phyloP scores from a whole-genome alignment of 2,888 invertebrate genomes.

The Mesorhabditis spiculigera region DNA sequence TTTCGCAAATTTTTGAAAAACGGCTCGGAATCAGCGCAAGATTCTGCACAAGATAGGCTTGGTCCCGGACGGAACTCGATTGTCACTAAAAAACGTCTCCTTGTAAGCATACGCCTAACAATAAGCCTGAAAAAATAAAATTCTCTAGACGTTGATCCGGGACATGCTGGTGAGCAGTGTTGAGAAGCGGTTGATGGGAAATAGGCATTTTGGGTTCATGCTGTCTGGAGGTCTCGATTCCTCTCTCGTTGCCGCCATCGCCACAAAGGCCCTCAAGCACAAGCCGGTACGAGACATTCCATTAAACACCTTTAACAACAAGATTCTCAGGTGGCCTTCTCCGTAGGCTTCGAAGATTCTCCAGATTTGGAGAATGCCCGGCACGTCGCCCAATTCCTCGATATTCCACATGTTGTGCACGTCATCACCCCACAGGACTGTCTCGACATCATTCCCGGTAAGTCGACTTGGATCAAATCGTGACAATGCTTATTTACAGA shows the following conservation, averaged over 20 bases:
- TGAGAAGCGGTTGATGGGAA: constrained; percentile 56
- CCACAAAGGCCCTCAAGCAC: constrained; percentile 35
- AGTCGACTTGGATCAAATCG: background rate
- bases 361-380: constrained; percentile 54
- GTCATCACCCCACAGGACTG: constrained; percentile 55
- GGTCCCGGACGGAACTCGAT: background rate
- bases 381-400: constrained; percentile 50
- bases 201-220: constrained; percentile 57
- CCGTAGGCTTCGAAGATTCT: constrained; percentile 57
- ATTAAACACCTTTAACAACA: background rate
- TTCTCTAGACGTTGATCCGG: constrained; percentile 29
- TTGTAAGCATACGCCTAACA: background rate
- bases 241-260: constrained; percentile 53
- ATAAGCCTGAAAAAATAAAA: constrained; percentile 5
- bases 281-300: background rate
- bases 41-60: background rate
- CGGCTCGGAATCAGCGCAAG: too few species aligned
- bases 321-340: constrained; percentile 46
- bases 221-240: constrained; percentile 51
- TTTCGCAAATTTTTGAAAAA: too few species aligned
- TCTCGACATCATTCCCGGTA: constrained; percentile 51
- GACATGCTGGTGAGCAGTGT: constrained; percentile 46
- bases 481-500: constrained; percentile 31
- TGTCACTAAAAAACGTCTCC: background rate
- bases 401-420: constrained; percentile 52